Base-by-base conservation (phyloP, 1,140 invertebrate species). In the Bombus ignitus region DNA sequence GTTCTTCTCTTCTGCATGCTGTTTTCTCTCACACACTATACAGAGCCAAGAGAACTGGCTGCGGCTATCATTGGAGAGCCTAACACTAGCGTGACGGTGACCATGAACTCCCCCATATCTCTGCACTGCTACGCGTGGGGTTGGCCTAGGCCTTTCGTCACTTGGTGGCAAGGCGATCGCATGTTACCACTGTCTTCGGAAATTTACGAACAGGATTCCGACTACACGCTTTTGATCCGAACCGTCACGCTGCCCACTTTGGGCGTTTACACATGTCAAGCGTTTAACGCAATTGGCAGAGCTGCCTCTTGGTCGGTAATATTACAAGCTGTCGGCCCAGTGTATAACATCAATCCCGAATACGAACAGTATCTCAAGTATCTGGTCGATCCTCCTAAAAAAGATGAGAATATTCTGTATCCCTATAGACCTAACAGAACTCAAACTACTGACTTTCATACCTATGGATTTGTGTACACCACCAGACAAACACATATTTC, bases 251-350 rank as follows among this genome's bases (percentile, higher is more conserved):
- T 97, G 1, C 96, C 96, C 28, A 97, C 97, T 88, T 96, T 98
- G 6, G 98, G 98, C 22, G 95, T 97, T n/a, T 98, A 98, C 93
- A 97, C 97, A 1, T 99, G 98, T 92, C 97, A 98, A 91, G 98
- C 98, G 1, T 98, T 98, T 93, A 98, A 98, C 92, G 98, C 97
- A 3, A 92, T 97, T 12, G 97, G 97, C 6, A 96, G 96, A 82
- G 97, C 98, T 8, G 97, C 97, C 1, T 97, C 97, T 35, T 97
- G 97, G 96, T 96, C 96, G 2, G 95, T 98, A 0, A 96, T 96
- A 0, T 95, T 99, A 1, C 96, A 97, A 90, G 97, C 97, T 0
- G 93, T 97, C 73, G 97, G 97, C 22, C 97, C 97, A 0, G 96
- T 97, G 22, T 91, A 95, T 79, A 93, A 95, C 47, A 91, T 96